Conservation (phyloP, 2,888 invertebrate genomes). For the Harpalus rubripes region DNA sequence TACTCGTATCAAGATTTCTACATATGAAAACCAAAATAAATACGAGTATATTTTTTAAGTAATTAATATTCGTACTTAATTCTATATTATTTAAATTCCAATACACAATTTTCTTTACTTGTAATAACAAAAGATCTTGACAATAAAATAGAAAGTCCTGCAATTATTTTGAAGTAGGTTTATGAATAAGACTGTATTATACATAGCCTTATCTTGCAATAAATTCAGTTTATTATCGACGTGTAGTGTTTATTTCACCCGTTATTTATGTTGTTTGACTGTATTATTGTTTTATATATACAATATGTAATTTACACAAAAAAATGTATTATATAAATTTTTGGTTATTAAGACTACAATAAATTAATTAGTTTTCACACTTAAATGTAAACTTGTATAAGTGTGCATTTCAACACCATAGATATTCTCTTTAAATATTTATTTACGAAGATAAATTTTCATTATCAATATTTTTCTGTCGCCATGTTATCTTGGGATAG, state of each 20-base stretch:
- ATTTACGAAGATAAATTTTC: slow-evolving; percentile 16
- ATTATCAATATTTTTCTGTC: slow-evolving; percentile 28
- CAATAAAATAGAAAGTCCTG: slow-evolving; percentile 38
- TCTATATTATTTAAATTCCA: slow-evolving; percentile 13
- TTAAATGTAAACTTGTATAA: background rate
- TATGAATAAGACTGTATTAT: background rate
- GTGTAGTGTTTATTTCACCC: background rate
- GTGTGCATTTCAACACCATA: no score
- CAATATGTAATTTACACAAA: no score
- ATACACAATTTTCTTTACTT: slow-evolving; percentile 1
- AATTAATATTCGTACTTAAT: background rate
- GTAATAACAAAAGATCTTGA: slow-evolving; percentile 4
- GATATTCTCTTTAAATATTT: slow-evolving; percentile 31
- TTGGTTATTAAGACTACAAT: background rate
- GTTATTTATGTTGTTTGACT: background rate
- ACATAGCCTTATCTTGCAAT: slow-evolving; percentile 4
- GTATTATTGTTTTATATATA: background rate
- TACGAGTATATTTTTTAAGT: background rate
- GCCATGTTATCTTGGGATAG: slow-evolving; percentile 28
- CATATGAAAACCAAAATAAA: background rate
- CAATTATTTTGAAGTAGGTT: slow-evolving; percentile 9
- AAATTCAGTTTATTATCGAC: slow-evolving; percentile 18
- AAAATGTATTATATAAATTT: no score
- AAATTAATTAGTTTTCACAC: background rate
- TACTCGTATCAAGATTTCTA: background rate